Evolutionary conservation across 2,113 vertebrate species (phyloP), one percentile per base, ranked within the genome.

Genomic region (Bettongia penicillata): DNA sequence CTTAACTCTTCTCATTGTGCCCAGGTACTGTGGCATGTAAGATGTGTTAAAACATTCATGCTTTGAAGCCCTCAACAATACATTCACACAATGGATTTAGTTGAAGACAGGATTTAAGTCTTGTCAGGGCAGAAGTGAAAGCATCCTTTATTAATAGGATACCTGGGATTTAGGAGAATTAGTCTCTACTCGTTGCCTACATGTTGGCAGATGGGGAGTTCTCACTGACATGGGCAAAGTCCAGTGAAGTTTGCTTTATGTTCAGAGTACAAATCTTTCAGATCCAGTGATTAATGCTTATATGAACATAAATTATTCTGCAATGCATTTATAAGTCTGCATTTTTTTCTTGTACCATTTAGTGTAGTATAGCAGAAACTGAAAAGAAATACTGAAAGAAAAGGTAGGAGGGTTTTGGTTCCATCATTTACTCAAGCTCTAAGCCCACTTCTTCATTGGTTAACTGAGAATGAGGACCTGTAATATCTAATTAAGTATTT

Each of bases 21-120:
- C 9, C 91, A 92, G 57, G 28, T 97, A 95, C 53, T 92, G 14
- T 52, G 91, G 1, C 16, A 92, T 95, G 1, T 94, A 37, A 47
- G 53, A 0, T 77, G 91, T 95, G 53, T 57, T 95, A 57, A 43
- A 94, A 93, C 22, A 94, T 95, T 77, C 94, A 89, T 94, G 51
- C 12, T 97, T 97, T 97, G 48, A 96, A 53, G n/a, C 96, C 3
- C 94, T 96, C 90, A 57, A 94, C 90, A 57, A 68, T 53, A 94
- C 3, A 51, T 95, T 48, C 92, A 95, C 9, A 77, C 0, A 93
- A 28, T 57, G 2, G 0, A 37, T 25, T 96, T 31, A 94, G 53
- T 96, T 94, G 91, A 89, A 48, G 0, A 6, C 2, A 97, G 43
- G 26, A 22, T 94, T 97, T 97, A 50, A 96, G 37, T 50, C 9